These are phyloP conservation scores for Ailurus styani DNA, from an alignment of 2,113 vertebrate genomes.

Conservation along the genomic window DNA sequence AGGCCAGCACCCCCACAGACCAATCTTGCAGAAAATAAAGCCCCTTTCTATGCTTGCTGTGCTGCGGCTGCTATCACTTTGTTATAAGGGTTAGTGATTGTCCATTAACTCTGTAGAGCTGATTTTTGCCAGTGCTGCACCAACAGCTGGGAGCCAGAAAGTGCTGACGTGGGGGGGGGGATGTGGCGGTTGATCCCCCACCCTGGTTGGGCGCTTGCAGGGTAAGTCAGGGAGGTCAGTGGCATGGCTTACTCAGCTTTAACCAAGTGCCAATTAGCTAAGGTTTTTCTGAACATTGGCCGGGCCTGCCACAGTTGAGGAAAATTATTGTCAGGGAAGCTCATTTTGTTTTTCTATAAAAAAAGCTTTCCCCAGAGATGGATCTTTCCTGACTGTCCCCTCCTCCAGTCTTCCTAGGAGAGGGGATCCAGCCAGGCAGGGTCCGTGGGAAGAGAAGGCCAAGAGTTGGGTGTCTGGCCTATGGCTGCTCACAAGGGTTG, in stretches of 20 bases:
- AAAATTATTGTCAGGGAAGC: conserved; percentile 58
- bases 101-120: conserved; percentile 67
- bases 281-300: conserved; percentile 50
- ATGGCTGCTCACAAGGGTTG: not conserved
- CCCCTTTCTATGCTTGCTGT: not conserved
- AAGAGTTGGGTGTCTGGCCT: not conserved
- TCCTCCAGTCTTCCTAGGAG: not conserved
- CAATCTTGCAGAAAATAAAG: conserved; percentile 49
- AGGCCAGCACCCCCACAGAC: not conserved
- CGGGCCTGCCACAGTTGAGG: conserved; percentile 43
- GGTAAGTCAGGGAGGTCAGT: conserved; percentile 42
- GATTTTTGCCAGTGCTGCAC: conserved; percentile 51
- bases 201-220: not conserved
- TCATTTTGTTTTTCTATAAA: conserved; percentile 24
- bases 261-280: conserved; percentile 63
- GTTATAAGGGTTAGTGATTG: conserved; percentile 64
- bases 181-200: not conserved
- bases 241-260: conserved; percentile 54
- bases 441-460: not conserved
- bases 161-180: not conserved
- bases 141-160: conserved; percentile 60
- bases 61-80: not conserved
- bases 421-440: not conserved
- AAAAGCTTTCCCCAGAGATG: not conserved
- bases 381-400: conserved; percentile 6